A percentile compares a stretch with the other conserved stretches of the same genome.
These are phyloP conservation scores for Chiroxiphia lanceolata DNA, from an alignment of 2,797 vertebrate genomes.

Conservation along the genomic window DNA sequence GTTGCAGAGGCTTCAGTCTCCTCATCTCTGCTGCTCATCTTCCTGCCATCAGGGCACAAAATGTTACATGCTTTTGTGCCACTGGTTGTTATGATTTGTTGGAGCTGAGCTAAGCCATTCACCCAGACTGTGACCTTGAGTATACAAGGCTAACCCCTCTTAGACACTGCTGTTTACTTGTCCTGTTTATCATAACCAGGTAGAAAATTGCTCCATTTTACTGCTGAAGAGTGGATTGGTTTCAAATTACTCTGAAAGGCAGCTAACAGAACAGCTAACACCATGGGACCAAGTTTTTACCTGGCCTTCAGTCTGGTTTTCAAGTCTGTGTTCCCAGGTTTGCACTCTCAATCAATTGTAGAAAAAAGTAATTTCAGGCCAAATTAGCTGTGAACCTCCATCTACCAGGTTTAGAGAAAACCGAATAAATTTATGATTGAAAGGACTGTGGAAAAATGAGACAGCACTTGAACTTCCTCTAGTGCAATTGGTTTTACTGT, in stretches of 20 bases:
- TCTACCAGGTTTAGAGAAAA: not conserved
- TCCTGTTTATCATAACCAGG: constrained; percentile 44
- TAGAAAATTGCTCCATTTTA: constrained; percentile 48
- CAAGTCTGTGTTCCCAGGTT: not conserved
- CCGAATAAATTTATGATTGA: not conserved
- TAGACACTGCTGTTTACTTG: constrained; percentile 23
- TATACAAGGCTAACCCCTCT: not conserved
- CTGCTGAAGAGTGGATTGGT: not conserved
- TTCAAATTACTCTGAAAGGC: constrained; percentile 48
- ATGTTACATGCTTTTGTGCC: not conserved
- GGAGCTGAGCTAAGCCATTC: not conserved
- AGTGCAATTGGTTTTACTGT: not conserved
- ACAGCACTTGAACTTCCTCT: not conserved
- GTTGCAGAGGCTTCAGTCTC: not conserved
- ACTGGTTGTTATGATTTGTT: not conserved
- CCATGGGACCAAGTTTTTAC: not conserved
- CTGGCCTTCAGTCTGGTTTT: constrained; percentile 2
- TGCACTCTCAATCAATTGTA: constrained; percentile 12
- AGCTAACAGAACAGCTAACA: constrained; percentile 34
- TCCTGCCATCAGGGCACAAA: not conserved
- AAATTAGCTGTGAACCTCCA: not conserved
- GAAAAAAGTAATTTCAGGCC: constrained; percentile 39
- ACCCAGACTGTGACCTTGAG: not conserved
- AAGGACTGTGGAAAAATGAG: not conserved
- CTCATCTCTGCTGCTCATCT: not conserved